A percentile compares a stretch with the other conserved stretches of the same genome.
These are phyloP conservation scores for Cataglyphis hispanica DNA, from an alignment of 1,140 invertebrate genomes.

Conservation along the genomic window DNA sequence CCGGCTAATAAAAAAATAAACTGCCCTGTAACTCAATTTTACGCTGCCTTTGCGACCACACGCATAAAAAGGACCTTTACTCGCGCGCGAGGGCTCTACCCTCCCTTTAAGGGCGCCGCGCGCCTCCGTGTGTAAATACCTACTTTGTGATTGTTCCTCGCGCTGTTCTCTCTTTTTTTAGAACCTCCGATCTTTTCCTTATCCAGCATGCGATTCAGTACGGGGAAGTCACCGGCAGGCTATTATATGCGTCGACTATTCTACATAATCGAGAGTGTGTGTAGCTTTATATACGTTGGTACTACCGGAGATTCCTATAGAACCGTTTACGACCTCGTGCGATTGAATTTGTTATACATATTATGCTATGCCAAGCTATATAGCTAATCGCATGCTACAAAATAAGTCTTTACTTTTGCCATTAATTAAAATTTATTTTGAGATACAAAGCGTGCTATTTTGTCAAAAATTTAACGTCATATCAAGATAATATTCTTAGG, in stretches of 20 bases:
- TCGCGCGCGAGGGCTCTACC: slow-evolving; percentile 75
- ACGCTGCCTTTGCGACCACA: slow-evolving; percentile 79
- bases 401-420: slow-evolving; percentile 11
- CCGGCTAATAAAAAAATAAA: slow-evolving; percentile 85
- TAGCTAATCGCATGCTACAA: not conserved
- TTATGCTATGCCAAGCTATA: not conserved
- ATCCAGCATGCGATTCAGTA: slow-evolving; percentile 5
- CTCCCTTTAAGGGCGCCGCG: slow-evolving; percentile 71
- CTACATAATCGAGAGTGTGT: slow-evolving; percentile 8
- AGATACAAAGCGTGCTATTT: not conserved
- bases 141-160: slow-evolving; percentile 69
- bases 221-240: not conserved
- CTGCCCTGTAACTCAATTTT: slow-evolving; percentile 85
- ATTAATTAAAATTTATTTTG: not conserved
- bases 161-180: slow-evolving; percentile 72
- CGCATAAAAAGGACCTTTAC: slow-evolving; percentile 77
- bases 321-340: not conserved
- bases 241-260: slow-evolving; percentile 46
- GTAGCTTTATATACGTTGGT: slow-evolving; percentile 7
- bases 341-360: slow-evolving; percentile 7
- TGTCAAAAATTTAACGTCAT: not conserved
- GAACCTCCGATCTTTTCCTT: slow-evolving; percentile 63
- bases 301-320: not conserved
- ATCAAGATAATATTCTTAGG: not conserved
- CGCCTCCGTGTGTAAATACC: slow-evolving; percentile 73